Evolutionary conservation across 2,888 invertebrate species (phyloP), one percentile per base, ranked within the genome.

Genomic region (Chloroclysta siterata): DNA sequence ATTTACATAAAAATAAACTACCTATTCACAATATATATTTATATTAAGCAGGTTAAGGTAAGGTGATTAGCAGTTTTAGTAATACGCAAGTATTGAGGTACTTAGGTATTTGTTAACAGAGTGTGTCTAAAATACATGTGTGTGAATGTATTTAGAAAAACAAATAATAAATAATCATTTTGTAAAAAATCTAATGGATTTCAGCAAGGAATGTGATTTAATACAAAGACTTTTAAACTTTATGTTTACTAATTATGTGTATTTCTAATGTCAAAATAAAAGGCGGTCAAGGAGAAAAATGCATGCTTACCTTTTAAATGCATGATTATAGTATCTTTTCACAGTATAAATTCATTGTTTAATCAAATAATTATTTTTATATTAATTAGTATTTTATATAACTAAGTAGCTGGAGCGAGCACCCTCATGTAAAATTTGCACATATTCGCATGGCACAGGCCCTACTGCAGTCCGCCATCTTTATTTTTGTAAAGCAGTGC

Each of bases 401-500:
- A 0, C 15, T 2, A 47, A 48, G 39, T 47, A 39, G 11, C 4
- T 15, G 33, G 28, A 8, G 50, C 10, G 11, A 10, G 11, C 72
- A 74, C 70, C 51, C 67, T 33, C 17, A 63, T 39, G 36, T 46
- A 6, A n/a, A 51, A 62, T 67, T 70, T 72, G 72, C 75, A 72
- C 71, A 68, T 71, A 58, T 65, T 67, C 36, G 57, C 61, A 41
- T 61, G 65, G 61, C 69, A 72, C 69, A 58, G 68, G 66, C 63
- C 61, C 57, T 48, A 65, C 64, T 71, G 71, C 75, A 78, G 81
- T 81, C 90, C 83, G 91, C 91, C 91, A 91, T 91, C 89, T 90
- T 91, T 90, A 89, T 87, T 89, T 89, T 86, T 82, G 82, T 86
- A 83, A 85, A 85, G 86, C 87, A 82, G 78, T 85, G 88, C 87